Evolutionary conservation across 2,888 invertebrate species (phyloP), one percentile per base, ranked within the genome.

Genomic region (Acleris emargana): DNA sequence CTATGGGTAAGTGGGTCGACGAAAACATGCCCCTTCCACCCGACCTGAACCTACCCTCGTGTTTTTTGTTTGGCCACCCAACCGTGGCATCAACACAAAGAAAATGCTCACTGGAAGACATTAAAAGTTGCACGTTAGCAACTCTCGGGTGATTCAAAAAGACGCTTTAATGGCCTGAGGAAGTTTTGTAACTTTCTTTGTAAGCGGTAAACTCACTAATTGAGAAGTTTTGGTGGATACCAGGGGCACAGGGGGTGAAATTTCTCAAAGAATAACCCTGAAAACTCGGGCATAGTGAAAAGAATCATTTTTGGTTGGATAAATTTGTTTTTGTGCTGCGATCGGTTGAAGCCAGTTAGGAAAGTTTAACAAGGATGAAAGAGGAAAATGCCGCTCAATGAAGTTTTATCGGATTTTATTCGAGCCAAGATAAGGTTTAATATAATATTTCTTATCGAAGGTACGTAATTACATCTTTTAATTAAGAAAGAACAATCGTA

Each of bases 111-210:
- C 77, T 74, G 72, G 74, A 82, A 82, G 81, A 86, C 87, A 87
- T 88, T 87, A 87, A 88, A 88, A 88, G 82, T 88, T 87, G 79
- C 77, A 78, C 78, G 79, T 76, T 76, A 73, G 73, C 77, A 77
- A 81, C 80, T 79, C 73, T 77, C 74, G 69, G 71, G 70, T 72
- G 73, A 74, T 76, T 75, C 71, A 70, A 76, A 78, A 77, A 78
- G 79, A 78, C 75, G 79, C 75, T 82, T 80, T 82, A 84, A 83
- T 80, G 76, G 81, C 76, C 76, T 69, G 67, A 73, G 75, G 70
- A 79, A 81, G 76, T 82, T 78, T 54, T 64, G 71, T 60, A 79
- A 79, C 76, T 80, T 80, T 80, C 79, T 77, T 80, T 78, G 77
- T 77, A 72, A 76, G 76, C 78, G 75, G 78, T 76, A 76, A 83